Conservation (phyloP, 2,888 invertebrate species). For the Lepidocyrtoides sp. region DNA sequence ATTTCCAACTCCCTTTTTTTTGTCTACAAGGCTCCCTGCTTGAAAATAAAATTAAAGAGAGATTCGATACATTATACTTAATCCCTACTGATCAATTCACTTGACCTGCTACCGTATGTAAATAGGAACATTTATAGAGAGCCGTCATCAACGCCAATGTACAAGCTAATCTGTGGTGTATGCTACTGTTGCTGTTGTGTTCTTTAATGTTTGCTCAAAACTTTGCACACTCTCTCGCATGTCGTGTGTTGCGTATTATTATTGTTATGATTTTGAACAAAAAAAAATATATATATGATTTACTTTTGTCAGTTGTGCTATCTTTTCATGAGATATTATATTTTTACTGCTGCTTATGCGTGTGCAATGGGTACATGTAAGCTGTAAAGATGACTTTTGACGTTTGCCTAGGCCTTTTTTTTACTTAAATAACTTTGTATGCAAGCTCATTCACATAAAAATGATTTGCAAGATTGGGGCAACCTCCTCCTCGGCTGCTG, state of each 20-base stretch:
- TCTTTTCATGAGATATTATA: neutral
- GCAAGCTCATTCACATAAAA: constrained; percentile 1
- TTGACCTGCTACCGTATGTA: constrained; percentile 71
- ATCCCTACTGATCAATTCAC: constrained; percentile 78
- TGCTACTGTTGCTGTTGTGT: neutral
- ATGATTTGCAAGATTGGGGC: constrained; percentile 49
- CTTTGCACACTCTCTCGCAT: neutral
- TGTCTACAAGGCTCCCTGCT: neutral
- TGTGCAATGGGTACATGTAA: neutral
- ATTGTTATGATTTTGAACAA: neutral
- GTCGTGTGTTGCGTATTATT: constrained; percentile 49
- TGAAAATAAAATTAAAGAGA: constrained; percentile 43
- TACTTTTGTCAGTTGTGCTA: neutral
- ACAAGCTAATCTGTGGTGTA: constrained; percentile 64
- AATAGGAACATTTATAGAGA: constrained; percentile 52
- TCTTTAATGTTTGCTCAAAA: constrained; percentile 40
- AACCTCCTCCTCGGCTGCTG: neutral
- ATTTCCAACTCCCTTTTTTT: too few relatives aligned
- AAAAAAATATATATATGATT: neutral
- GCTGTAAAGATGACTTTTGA: constrained; percentile 59
- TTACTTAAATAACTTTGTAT: neutral
- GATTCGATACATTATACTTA: neutral
- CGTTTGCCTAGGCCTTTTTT: neutral
- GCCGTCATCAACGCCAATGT: constrained; percentile 71
- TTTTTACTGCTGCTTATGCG: neutral